Evolutionary conservation across 2,797 vertebrate species (phyloP).

Genomic region (Agapornis canus): DNA sequence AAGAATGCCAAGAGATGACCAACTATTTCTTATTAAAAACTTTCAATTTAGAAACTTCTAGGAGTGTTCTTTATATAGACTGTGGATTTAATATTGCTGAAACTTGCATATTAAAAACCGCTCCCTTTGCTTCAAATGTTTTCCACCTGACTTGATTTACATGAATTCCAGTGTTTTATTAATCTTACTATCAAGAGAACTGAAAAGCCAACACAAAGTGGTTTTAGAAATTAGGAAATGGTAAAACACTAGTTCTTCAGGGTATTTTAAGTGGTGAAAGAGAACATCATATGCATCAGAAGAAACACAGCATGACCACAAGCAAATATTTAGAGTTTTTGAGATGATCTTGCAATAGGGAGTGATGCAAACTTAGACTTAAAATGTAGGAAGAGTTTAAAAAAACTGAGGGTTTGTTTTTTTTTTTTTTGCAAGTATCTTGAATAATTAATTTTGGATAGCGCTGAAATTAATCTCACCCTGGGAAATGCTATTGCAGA

Average conservation of each 20-base stretch:
- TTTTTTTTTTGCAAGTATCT: neutral
- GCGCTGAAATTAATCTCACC: neutral
- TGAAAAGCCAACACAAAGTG: conserved; percentile 63
- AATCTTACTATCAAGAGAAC: conserved; percentile 66
- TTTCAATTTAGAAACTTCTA: neutral
- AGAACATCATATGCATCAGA: conserved; percentile 50
- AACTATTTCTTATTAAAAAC: neutral
- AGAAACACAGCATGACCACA: conserved; percentile 61
- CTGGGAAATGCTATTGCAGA: neutral
- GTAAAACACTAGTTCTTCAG: conserved; percentile 47
- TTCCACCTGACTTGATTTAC: conserved; percentile 59
- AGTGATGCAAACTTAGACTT: neutral
- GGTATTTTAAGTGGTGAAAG: conserved; percentile 63
- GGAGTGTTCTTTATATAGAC: neutral
- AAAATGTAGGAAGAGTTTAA: neutral
- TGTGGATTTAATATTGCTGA: conserved; percentile 15
- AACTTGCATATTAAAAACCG: conserved; percentile 47
- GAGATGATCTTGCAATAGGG: neutral
- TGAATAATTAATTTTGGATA: neutral
- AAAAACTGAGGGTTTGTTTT: neutral
- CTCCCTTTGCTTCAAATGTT: conserved; percentile 26
- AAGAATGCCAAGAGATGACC: neutral
- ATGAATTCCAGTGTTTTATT: conserved; percentile 67
- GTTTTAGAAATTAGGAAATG: conserved; percentile 66
- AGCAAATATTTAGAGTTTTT: conserved; percentile 47